Evolutionary conservation across 2,888 invertebrate genomes (phyloP), one percentile per base, ranked within the genome.

Genomic region (Himalopsyche anomala): DNA sequence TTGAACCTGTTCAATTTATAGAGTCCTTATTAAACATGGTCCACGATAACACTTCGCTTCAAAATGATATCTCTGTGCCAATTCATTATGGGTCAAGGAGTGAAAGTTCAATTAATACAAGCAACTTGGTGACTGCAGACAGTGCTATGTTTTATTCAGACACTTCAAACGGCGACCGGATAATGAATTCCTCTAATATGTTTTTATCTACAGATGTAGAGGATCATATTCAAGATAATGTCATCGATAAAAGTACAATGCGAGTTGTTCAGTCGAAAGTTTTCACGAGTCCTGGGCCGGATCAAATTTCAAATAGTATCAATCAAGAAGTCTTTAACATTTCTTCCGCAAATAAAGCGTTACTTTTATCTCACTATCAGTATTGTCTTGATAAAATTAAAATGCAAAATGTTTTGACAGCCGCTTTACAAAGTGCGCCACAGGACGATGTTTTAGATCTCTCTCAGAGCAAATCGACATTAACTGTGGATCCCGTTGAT

Each of bases 241-340:
- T 62, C 28, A 19, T 28, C 36, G 5, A 36, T 12, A 74, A 28
- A 36, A 19, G 12, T 15, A 28, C 15, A 4, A 74, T 74, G 15
- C 38, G 36, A 36, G 15, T 15, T 12, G 15, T 36, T 11, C 28
- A 38, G 12, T 8, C 9, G 15, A 12, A 36, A 28, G 36, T 12
- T 12, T 36, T 38, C 11, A 15, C 9, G 12, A 38, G 5, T 1
- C 11, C 38, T 36, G 15, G 6, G 12, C 36, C 74, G 15, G 38
- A 74, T 74, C 11, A 11, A 62, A 38, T 2, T 6, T 28, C 15
- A n/a, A 9, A 81, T 28, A 38, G 45, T n/a, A 62, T 62, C 5
- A 19, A 83, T 40, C 69, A 83, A 5, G 82, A 62, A 83, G n/a
- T 83, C 28, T 56, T 83, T 19, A 83, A 69, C 12, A 42, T 62